Percentiles rank a stretch among this genome's conserved stretches.
Conservation (phyloP, 2,113 vertebrate species). For the Eupsittula cactorum region DNA sequence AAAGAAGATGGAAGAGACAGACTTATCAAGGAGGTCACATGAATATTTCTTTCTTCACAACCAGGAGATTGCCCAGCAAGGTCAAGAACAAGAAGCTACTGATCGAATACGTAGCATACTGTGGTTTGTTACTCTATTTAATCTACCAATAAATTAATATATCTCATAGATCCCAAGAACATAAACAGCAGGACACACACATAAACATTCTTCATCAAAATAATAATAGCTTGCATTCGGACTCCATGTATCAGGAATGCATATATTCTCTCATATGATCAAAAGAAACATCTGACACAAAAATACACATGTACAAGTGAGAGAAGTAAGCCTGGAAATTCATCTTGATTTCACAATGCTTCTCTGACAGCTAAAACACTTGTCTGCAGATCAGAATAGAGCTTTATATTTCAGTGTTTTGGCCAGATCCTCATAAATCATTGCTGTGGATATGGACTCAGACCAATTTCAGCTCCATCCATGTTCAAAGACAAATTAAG, state of each 20-base stretch:
- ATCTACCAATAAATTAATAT: not conserved
- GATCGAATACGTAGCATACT: not conserved
- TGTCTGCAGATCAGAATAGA: not conserved
- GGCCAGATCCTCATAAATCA: not conserved
- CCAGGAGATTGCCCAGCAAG: not conserved
- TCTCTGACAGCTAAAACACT: not conserved
- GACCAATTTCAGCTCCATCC: not conserved
- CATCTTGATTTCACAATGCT: not conserved
- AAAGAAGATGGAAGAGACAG: not conserved
- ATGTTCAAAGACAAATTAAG: slow-evolving; percentile 46
- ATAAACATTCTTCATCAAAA: not conserved
- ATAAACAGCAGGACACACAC: not conserved
- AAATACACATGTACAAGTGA: not conserved
- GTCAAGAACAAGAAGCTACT: not conserved
- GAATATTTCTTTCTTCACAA: not conserved
- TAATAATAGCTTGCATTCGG: not conserved
- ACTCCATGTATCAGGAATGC: not conserved
- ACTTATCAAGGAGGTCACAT: not conserved
- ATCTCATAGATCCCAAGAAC: not conserved
- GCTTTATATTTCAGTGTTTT: not conserved
- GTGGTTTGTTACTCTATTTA: not conserved
- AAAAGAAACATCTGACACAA: not conserved
- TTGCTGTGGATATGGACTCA: not conserved
- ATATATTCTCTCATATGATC: not conserved
- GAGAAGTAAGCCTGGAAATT: not conserved